Conservation (phyloP, 92 coral and sea anemone genomes). For the Pocillopora meandrina region DNA sequence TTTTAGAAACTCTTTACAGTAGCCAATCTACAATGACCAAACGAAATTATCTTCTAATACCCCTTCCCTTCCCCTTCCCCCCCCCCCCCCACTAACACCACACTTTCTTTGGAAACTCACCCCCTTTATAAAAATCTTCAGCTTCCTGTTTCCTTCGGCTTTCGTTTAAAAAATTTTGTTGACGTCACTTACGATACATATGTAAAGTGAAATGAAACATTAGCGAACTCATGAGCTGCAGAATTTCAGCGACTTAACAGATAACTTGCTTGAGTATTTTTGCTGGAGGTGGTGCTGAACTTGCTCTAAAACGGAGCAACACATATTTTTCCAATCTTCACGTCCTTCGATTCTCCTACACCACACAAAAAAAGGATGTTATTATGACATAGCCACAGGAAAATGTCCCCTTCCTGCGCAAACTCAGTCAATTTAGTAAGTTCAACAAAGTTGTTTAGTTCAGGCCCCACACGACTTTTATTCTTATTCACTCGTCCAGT, state of each 20-base stretch:
- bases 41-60: too few relatives aligned
- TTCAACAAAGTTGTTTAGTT: background rate
- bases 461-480: background rate
- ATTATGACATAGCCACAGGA: background rate
- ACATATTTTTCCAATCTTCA: conserved; percentile 24
- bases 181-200: background rate
- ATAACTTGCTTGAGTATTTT: conserved; percentile 22
- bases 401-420: background rate
- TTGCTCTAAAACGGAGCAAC: conserved; percentile 10
- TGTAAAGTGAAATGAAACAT: too few relatives aligned
- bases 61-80: too few relatives aligned
- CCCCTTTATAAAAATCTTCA: background rate
- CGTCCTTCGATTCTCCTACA: conserved; percentile 28
- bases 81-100: too few relatives aligned
- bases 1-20: too few relatives aligned
- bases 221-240: background rate
- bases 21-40: too few relatives aligned
- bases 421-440: too few relatives aligned
- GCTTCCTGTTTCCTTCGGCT: background rate
- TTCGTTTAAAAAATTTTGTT: too few relatives aligned
- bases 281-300: conserved; percentile 18
- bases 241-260: conserved; percentile 34
- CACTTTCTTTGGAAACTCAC: too few relatives aligned
- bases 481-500: too few relatives aligned
- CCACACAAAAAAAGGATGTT: background rate